phyloP scores from a whole-genome alignment of 2,888 invertebrate genomes.

The Meiosimyza decipiens region DNA sequence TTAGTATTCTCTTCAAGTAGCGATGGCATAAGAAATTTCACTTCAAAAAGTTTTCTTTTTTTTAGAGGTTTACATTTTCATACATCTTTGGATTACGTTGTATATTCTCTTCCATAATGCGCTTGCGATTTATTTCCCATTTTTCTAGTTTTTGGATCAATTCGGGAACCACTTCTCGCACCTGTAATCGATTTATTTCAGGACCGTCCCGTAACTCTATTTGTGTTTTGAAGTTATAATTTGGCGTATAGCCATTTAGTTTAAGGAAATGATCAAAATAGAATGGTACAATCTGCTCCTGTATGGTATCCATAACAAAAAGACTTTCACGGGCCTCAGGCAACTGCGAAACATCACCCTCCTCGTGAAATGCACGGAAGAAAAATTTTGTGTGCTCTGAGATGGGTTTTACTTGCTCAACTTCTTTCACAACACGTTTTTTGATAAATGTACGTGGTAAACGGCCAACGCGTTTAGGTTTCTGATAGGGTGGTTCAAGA shows the following conservation, averaged over 20 bases:
- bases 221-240: conserved; percentile 64
- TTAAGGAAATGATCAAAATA: conserved; percentile 65
- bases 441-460: conserved; percentile 54
- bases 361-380: conserved; percentile 60
- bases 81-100: conserved; percentile 62
- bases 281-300: conserved; percentile 63
- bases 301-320: conserved; percentile 53
- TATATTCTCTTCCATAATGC: conserved; percentile 63
- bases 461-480: conserved; percentile 52
- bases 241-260: conserved; percentile 62
- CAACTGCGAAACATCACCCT: conserved; percentile 46
- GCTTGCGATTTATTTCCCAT: conserved; percentile 55
- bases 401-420: conserved; percentile 45
- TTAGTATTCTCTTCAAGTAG: no score
- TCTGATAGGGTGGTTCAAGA: conserved; percentile 57
- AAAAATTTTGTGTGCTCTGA: conserved; percentile 59
- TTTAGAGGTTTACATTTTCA: conserved; percentile 54
- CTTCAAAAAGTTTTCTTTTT: conserved; percentile 14
- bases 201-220: conserved; percentile 60
- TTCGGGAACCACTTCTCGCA: conserved; percentile 48
- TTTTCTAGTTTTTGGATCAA: conserved; percentile 50
- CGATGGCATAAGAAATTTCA: conserved; percentile 7
- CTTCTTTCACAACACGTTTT: conserved; percentile 44
- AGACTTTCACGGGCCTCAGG: conserved; percentile 52
- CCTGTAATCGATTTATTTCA: conserved; percentile 54